Evolutionary conservation across 2,888 invertebrate genomes (phyloP).

Genomic region (Zhuqinia jingwanae): DNA sequence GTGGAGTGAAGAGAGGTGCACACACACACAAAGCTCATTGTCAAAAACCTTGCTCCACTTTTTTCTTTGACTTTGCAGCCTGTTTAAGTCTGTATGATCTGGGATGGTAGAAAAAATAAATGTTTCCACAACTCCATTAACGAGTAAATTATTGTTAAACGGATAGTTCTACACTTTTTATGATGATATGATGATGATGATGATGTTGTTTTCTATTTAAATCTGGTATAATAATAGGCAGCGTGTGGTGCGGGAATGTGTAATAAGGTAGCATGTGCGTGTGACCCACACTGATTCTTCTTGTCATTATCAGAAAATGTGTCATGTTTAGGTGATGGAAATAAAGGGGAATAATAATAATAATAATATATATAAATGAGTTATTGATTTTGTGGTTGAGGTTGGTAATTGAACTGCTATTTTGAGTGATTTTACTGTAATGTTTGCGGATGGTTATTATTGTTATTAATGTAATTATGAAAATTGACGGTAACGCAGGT

Average conservation of each 20-base stretch:
- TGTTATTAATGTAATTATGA: constrained; percentile 24
- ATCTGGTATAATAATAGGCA: neutral
- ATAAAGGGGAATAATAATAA: neutral
- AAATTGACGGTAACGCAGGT: constrained; percentile 19
- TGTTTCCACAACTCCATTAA: too few relatives aligned
- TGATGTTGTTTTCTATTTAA: too few relatives aligned
- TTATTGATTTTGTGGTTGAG: constrained; percentile 1
- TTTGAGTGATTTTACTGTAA: neutral
- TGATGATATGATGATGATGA: too few relatives aligned
- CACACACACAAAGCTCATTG: neutral
- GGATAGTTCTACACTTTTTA: too few relatives aligned
- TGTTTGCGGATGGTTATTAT: neutral
- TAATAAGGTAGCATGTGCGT: too few relatives aligned
- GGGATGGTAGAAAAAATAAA: constrained; percentile 23
- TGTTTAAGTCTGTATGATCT: constrained; percentile 2
- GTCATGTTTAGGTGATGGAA: neutral
- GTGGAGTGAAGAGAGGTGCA: neutral
- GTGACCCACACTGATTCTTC: neutral
- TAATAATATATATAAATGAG: neutral
- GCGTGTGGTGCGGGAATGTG: neutral
- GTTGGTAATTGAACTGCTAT: too few relatives aligned
- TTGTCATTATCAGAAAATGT: neutral
- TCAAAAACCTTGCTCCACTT: constrained; percentile 30
- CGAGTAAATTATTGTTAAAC: too few relatives aligned
- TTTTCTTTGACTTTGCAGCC: neutral